phyloP scores from a whole-genome alignment of 2,113 vertebrate species.

The Sakesphorus luctuosus region DNA sequence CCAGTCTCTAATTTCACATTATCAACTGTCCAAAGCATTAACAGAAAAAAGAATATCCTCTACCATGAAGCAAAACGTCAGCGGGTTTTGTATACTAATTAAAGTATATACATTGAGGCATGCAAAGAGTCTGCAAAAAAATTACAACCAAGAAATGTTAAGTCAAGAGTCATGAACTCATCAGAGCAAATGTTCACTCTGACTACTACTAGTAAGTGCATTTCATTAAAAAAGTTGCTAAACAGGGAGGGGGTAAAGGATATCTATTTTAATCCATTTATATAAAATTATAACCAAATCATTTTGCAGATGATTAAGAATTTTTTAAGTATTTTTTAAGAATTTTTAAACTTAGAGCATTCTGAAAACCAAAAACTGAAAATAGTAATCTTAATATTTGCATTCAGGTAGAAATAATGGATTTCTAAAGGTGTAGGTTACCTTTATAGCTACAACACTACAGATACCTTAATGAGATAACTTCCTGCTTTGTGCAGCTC shows the following conservation, averaged over 20 bases:
- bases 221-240: neutral
- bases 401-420: neutral
- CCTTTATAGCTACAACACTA: neutral
- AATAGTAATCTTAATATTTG: neutral
- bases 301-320: neutral
- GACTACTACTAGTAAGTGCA: neutral
- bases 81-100: neutral
- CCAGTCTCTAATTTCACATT: neutral
- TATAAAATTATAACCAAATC: neutral
- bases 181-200: neutral
- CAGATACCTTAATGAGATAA: neutral
- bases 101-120: neutral
- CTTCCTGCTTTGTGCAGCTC: neutral
- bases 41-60: neutral
- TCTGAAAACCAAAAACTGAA: neutral
- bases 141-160: neutral
- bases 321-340: neutral
- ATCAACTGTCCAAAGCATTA: neutral
- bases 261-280: neutral
- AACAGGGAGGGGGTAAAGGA: rapidly evolving
- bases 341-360: neutral
- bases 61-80: neutral
- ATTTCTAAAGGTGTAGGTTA: neutral
- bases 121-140: neutral
- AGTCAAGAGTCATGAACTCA: neutral